Evolutionary conservation across 2,113 vertebrate genomes (phyloP).

Genomic region (Phaethornis superciliosus): DNA sequence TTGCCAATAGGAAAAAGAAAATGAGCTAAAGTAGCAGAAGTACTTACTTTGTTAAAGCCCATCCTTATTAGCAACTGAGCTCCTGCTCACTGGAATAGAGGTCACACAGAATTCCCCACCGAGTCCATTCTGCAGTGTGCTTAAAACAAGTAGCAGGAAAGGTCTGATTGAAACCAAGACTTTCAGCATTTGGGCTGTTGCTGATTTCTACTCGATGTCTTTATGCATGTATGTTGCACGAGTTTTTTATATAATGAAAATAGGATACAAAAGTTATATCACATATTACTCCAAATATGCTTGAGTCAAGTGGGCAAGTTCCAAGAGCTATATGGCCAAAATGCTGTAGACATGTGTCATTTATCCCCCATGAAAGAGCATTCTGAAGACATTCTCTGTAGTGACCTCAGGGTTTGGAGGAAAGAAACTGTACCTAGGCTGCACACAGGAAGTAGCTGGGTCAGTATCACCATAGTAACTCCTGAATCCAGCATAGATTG

Average conservation of each 20-base stretch:
- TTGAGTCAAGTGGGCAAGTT: not conserved
- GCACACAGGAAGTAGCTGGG: not conserved
- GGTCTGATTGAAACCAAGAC: not conserved
- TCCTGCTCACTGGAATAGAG: not conserved
- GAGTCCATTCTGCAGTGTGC: not conserved
- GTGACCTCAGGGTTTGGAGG: not conserved
- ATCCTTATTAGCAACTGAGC: not conserved
- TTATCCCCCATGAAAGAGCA: not conserved
- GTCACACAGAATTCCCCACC: not conserved
- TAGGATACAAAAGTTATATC: not conserved
- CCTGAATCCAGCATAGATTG: rapidly evolving
- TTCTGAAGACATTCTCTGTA: not conserved
- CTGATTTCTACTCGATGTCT: not conserved
- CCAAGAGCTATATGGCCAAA: not conserved
- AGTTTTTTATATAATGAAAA: not conserved
- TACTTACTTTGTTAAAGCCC: not conserved
- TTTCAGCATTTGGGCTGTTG: not conserved
- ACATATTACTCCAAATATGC: not conserved
- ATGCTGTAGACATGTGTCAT: not conserved
- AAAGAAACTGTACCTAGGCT: not conserved
- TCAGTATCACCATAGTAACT: not conserved
- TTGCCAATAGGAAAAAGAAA: not conserved
- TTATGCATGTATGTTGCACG: not conserved
- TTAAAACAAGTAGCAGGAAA: not conserved
- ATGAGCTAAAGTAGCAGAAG: not conserved